These are phyloP conservation scores for Petroica traversi DNA, from an alignment of 2,113 vertebrate genomes.

Conservation along the genomic window DNA sequence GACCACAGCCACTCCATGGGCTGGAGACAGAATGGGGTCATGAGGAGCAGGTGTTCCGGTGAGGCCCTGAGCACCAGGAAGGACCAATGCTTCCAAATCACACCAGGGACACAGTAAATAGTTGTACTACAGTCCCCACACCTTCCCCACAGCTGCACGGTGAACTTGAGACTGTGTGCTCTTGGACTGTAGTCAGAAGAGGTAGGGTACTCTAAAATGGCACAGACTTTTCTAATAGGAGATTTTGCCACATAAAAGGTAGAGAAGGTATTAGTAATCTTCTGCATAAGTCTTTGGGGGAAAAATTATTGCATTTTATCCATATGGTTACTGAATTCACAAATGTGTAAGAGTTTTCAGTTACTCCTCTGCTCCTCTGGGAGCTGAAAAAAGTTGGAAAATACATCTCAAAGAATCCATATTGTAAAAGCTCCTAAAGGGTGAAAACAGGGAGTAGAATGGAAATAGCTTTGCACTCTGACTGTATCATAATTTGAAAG, in stretches of 20 bases:
- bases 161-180: neutral
- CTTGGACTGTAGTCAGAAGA: neutral
- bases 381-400: neutral
- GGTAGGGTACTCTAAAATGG: neutral
- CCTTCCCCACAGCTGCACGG: neutral
- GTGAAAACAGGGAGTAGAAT: neutral
- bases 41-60: neutral
- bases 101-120: neutral
- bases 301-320: neutral
- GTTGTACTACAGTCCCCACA: fast-evolving
- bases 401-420: neutral
- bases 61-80: neutral
- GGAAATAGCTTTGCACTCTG: neutral
- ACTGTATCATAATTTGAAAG: neutral
- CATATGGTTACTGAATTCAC: neutral
- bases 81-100: no score
- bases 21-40: neutral
- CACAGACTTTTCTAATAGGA: neutral
- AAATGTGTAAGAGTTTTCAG: neutral
- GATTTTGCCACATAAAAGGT: neutral
- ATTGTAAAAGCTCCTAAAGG: neutral
- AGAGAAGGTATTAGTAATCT: neutral
- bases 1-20: neutral
- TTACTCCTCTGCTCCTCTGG: neutral
- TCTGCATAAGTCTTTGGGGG: neutral